phyloP scores from a whole-genome alignment of 2,888 invertebrate genomes.

The Geotrupes spiniger region DNA sequence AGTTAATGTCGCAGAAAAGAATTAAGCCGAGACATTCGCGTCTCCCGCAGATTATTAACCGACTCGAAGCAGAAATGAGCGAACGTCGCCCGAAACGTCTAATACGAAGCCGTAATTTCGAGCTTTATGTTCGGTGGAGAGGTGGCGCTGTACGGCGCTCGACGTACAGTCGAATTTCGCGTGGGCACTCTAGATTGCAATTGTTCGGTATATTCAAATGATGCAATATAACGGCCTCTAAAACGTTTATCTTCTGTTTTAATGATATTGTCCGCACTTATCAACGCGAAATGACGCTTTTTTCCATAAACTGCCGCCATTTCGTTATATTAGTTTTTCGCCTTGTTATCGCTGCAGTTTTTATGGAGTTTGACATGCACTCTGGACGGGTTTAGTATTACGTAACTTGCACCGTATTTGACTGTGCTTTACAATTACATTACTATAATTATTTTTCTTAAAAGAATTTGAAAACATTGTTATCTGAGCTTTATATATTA shows the following conservation, averaged over 20 bases:
- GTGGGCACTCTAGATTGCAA: conserved; percentile 28
- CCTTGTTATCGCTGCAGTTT: too few species aligned
- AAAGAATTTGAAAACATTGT: too few species aligned
- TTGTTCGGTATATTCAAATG: conserved; percentile 42
- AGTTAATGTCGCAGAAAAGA: conserved; percentile 8
- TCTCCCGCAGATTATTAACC: not conserved
- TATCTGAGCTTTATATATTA: too few species aligned
- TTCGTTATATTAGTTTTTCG: too few species aligned
- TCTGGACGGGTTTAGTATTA: too few species aligned
- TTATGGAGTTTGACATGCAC: too few species aligned
- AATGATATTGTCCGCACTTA: conserved; percentile 38
- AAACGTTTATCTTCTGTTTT: conserved; percentile 41
- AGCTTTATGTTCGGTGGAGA: conserved; percentile 3
- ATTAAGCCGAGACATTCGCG: not conserved
- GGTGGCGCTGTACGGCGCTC: not conserved
- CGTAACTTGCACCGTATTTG: too few species aligned
- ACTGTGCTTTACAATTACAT: too few species aligned
- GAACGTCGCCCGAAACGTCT: not conserved
- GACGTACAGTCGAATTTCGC: conserved; percentile 3
- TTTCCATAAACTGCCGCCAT: not conserved
- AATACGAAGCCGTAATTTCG: conserved; percentile 1
- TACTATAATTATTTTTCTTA: too few species aligned
- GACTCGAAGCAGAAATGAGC: conserved; percentile 4
- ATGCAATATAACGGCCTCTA: conserved; percentile 40
- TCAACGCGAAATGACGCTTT: conserved; percentile 19